Conservation (phyloP, 2,888 invertebrate species). For the Drosophila sordidula region DNA sequence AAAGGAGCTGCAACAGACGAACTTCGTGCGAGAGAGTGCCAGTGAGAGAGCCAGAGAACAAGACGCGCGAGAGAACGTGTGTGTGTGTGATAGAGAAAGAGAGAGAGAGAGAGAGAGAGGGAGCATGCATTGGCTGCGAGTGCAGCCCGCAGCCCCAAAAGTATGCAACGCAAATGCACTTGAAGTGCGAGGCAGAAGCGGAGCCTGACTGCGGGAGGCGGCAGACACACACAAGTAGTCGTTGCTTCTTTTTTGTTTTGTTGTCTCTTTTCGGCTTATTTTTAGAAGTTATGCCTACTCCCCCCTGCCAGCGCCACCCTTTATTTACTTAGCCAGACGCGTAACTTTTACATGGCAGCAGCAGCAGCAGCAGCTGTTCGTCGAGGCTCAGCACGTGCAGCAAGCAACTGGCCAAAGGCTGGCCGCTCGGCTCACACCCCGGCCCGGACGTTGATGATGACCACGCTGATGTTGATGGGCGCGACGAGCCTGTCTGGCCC, state of each 20-base stretch:
- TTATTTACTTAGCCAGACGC: slow-evolving; percentile 73
- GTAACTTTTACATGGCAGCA: slow-evolving; percentile 67
- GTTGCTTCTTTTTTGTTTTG: slow-evolving; percentile 81
- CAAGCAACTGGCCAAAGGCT: slow-evolving; percentile 67
- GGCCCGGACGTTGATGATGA: slow-evolving; percentile 41
- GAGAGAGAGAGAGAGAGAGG: slow-evolving; percentile 4
- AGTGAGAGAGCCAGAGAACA: slow-evolving; percentile 22
- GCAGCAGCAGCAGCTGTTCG: slow-evolving; percentile 68
- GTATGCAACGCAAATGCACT: slow-evolving; percentile 76
- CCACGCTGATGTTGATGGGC: slow-evolving; percentile 22
- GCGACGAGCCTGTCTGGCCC: slow-evolving; percentile 36
- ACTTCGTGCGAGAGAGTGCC: slow-evolving; percentile 38
- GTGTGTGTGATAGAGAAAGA: slow-evolving; percentile 1
- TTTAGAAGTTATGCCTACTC: slow-evolving; percentile 73
- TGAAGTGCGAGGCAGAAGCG: slow-evolving; percentile 52
- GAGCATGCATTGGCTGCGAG: slow-evolving; percentile 27
- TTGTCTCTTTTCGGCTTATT: slow-evolving; percentile 82
- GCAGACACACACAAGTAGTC: slow-evolving; percentile 52
- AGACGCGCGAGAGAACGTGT: neutral
- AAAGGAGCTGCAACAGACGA: slow-evolving; percentile 57
- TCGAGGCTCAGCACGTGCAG: slow-evolving; percentile 78
- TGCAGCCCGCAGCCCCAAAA: slow-evolving; percentile 45
- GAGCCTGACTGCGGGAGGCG: slow-evolving; percentile 29
- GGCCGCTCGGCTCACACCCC: slow-evolving; percentile 25
- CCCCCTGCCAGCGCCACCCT: slow-evolving; percentile 20